Base-by-base conservation (phyloP, 2,888 invertebrate genomes). In the Pristionchus fissidentatus region DNA sequence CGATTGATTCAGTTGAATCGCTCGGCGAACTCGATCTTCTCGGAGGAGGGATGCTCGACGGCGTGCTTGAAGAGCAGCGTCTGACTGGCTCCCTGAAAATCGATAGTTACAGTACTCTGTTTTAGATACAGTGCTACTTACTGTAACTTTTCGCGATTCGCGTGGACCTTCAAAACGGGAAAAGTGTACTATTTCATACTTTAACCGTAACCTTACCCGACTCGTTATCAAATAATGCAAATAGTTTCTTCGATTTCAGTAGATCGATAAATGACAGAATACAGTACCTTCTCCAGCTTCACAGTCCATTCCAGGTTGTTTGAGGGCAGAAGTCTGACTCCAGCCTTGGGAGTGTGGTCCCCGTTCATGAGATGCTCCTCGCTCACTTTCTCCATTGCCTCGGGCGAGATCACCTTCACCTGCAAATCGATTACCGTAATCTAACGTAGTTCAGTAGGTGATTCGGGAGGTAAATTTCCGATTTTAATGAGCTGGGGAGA, bases 301-400 rank as follows among this genome's bases (percentile, higher is more conserved):
- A 88, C 86, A 70, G 89, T 89, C 87, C 87, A 89, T 83, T 89
- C 89, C 41, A 89, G 80, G 73, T 88, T 87, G 84, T 89, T 85
- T 78, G 85, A 79, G 15, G 73, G 75, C 0, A 83, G 75, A 4
- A 75, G 49, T 29, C 83, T 13, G 13, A 32, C 55, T 49, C 83
- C 83, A 8, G 83, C 38, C 26, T 57, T 52, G 49, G 83, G 83
- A 3, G 83, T 29, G 35, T 49, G 52, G 19, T 73, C 55, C 15
- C 32, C 32, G 26, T 52, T 38, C 26, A 29, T n/a, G 13, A 46
- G 38, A 70, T 70, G 15, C 1, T 83, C 83, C 26, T 83, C 73
- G 2, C 52, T 70, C 7, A 73, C 52, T 52, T 83, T 83, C 70
- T 70, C 73, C 29, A 73, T 57, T 26, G 38, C 4, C 32, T 41